A percentile compares a stretch with the other conserved stretches of the same genome.
phyloP scores from a whole-genome alignment of 2,888 invertebrate species.

The Sarcophaga carnaria region DNA sequence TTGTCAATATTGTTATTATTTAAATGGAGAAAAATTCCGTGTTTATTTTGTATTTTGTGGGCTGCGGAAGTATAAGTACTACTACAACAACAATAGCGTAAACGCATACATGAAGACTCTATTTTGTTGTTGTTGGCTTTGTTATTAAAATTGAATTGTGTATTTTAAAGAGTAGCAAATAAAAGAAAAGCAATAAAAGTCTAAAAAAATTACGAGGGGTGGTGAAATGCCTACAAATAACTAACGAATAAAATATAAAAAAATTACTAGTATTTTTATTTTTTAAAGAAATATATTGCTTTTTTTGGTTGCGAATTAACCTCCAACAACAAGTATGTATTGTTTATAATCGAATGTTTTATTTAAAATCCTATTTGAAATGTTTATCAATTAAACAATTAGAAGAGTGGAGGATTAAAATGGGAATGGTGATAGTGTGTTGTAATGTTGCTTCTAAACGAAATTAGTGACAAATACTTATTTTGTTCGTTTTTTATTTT shows the following conservation, averaged over 20 bases:
- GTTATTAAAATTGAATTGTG: conserved; percentile 29
- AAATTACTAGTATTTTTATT: conserved; percentile 15
- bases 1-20: not conserved
- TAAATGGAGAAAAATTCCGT: conserved; percentile 19
- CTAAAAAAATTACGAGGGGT: conserved; percentile 8
- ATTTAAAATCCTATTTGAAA: not conserved
- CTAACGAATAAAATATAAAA: conserved; percentile 13
- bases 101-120: conserved; percentile 15
- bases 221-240: conserved; percentile 8
- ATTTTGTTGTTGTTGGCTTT: conserved; percentile 40
- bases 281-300: not conserved
- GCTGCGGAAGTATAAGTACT: conserved; percentile 55
- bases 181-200: conserved; percentile 25
- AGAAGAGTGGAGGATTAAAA: not conserved
- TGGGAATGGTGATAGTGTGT: not conserved
- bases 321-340: not conserved
- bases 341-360: not conserved
- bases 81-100: conserved; percentile 44
- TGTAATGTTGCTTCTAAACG: not conserved
- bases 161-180: conserved; percentile 23
- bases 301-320: not conserved
- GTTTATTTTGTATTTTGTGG: conserved; percentile 1
- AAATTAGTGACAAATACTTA: conserved; percentile 48
- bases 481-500: conserved; percentile 8
- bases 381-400: not conserved